Percentiles rank a stretch among this genome's conserved stretches.
Conservation (phyloP, 2,797 vertebrate species). For the Gambelia wislizenii region DNA sequence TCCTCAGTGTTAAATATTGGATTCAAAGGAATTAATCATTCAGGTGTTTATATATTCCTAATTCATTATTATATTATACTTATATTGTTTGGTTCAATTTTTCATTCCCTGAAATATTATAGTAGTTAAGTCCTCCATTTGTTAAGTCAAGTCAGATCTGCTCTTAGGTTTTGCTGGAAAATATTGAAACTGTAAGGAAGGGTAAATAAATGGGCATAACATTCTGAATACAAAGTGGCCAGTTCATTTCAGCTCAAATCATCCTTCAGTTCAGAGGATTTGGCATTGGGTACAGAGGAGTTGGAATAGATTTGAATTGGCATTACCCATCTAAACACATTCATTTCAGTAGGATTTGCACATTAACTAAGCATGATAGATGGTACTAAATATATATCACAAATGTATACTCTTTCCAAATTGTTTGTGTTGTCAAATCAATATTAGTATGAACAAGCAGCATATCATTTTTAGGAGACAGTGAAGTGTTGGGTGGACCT, state of each 20-base stretch:
- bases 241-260: slow-evolving; percentile 5
- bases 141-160: not conserved
- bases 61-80: slow-evolving; percentile 6
- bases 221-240: not conserved
- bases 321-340: not conserved
- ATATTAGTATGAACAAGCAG: slow-evolving; percentile 22
- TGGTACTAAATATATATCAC: not conserved
- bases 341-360: not conserved
- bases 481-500: slow-evolving; percentile 38
- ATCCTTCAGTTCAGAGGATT: not conserved
- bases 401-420: not conserved
- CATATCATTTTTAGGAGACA: slow-evolving; percentile 12
- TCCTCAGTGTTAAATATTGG: not conserved
- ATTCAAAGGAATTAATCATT: slow-evolving; percentile 5
- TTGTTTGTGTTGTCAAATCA: not conserved
- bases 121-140: not conserved
- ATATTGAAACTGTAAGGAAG: not conserved
- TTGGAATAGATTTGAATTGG: not conserved
- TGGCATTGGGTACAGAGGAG: not conserved
- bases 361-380: not conserved
- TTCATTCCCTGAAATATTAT: slow-evolving; percentile 7
- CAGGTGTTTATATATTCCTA: not conserved
- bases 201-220: not conserved
- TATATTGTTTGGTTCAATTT: slow-evolving; percentile 1
- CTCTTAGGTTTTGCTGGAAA: slow-evolving; percentile 1